Conservation (phyloP, 2,113 vertebrate species). For the Sporophila hypoxantha region DNA sequence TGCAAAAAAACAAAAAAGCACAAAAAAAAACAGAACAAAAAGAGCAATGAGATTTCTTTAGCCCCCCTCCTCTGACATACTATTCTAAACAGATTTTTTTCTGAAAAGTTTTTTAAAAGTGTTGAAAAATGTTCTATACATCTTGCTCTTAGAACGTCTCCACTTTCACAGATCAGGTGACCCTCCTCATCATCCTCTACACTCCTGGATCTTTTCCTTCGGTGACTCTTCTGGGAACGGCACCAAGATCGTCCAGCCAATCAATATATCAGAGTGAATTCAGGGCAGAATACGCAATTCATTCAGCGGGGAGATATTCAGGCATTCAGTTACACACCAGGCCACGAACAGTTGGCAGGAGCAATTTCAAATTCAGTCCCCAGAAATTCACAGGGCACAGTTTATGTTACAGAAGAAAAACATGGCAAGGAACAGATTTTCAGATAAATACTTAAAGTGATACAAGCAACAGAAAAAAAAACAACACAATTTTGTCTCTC, state of each 20-base stretch:
- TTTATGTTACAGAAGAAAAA: constrained; percentile 99
- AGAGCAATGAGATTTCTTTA: constrained; percentile 76
- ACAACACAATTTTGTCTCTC: constrained; percentile 78
- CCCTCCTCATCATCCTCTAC: constrained; percentile 99
- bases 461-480: constrained; percentile 77
- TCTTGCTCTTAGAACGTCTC: constrained; percentile 99
- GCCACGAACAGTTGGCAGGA: constrained; percentile 90
- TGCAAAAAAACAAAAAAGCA: constrained; percentile 76
- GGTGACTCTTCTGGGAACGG: constrained; percentile 95
- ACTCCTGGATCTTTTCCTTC: constrained; percentile 99
- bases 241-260: constrained; percentile 86
- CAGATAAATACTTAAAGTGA: constrained; percentile 93
- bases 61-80: constrained; percentile 76
- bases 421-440: constrained; percentile 99
- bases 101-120: constrained; percentile 75
- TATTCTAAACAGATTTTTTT: constrained; percentile 78
- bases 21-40: constrained; percentile 76
- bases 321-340: constrained; percentile 93
- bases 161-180: constrained; percentile 99
- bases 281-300: constrained; percentile 97
- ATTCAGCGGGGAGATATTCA: constrained; percentile 95
- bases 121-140: constrained; percentile 99
- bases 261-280: constrained; percentile 88
- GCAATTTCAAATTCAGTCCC: constrained; percentile 99
- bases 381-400: constrained; percentile 98